Evolutionary conservation across 37 sponge, comb jelly and placozoan species (phyloP).

Genomic region (Chondrosia reniformis): DNA sequence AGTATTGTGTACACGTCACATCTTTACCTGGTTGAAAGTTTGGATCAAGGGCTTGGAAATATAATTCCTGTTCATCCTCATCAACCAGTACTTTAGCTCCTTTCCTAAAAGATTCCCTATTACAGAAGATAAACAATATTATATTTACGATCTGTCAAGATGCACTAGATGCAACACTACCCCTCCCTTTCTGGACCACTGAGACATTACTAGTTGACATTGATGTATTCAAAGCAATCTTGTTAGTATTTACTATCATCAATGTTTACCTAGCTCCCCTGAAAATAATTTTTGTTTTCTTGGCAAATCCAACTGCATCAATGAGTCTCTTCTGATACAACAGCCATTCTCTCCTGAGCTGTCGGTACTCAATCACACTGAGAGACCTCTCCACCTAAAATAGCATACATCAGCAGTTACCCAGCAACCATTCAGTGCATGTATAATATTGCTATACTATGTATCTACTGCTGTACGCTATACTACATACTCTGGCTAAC

Average conservation of each 20-base stretch:
- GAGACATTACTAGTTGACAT: not conserved
- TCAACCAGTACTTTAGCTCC: constrained; percentile 67
- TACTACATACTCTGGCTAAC: constrained; percentile 16
- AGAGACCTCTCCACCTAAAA: constrained; percentile 11
- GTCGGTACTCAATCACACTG: constrained; percentile 49
- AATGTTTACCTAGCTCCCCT: constrained; percentile 71
- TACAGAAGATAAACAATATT: not conserved
- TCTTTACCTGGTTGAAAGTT: constrained; percentile 14
- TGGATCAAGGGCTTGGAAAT: constrained; percentile 45
- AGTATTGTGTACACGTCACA: not conserved
- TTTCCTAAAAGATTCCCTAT: constrained; percentile 49
- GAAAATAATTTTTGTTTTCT: constrained; percentile 62
- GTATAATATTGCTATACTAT: too few species aligned
- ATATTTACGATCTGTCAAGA: not conserved
- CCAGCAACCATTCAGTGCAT: too few species aligned
- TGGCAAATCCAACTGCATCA: constrained; percentile 64
- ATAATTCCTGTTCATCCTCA: constrained; percentile 50
- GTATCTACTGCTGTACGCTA: too few species aligned
- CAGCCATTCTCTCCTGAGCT: constrained; percentile 67
- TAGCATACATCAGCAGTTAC: too few species aligned
- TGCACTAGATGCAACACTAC: too few species aligned
- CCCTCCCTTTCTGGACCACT: too few species aligned
- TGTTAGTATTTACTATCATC: too few species aligned
- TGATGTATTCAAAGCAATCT: too few species aligned
- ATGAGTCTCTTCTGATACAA: constrained; percentile 61